Evolutionary conservation across 2,888 invertebrate genomes (phyloP).

Genomic region (Helleia helle): DNA sequence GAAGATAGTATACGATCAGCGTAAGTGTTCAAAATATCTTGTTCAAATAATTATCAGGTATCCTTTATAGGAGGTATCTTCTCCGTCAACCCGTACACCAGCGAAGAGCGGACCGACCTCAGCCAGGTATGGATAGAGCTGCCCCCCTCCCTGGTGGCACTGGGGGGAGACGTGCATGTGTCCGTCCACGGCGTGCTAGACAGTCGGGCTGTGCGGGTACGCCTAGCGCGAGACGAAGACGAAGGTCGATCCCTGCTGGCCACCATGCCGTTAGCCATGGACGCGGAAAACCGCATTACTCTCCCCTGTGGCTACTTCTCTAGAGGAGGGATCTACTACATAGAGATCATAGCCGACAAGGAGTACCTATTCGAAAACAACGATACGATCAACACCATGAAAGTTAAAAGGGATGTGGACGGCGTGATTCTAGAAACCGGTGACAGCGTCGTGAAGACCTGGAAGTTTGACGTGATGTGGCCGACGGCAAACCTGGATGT

Average conservation of each 20-base stretch:
- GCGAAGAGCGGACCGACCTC: conserved; percentile 49
- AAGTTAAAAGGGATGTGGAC: conserved; percentile 42
- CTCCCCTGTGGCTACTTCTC: conserved; percentile 84
- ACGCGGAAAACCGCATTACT: conserved; percentile 64
- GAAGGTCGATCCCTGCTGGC: conserved; percentile 51
- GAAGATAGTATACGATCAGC: too few species aligned
- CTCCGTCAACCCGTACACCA: conserved; percentile 55
- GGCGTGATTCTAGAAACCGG: conserved; percentile 53
- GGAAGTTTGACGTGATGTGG: conserved; percentile 87
- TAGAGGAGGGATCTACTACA: conserved; percentile 77
- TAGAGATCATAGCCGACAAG: conserved; percentile 51
- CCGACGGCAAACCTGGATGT: conserved; percentile 82
- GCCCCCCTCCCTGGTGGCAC: conserved; percentile 83
- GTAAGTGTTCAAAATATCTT: too few species aligned
- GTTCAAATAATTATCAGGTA: too few species aligned
- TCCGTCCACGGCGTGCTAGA: conserved; percentile 73
- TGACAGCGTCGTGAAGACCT: conserved; percentile 58
- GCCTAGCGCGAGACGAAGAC: conserved; percentile 65
- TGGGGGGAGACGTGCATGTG: conserved; percentile 86
- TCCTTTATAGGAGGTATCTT: conserved; percentile 43
- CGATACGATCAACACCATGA: conserved; percentile 17
- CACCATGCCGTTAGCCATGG: conserved; percentile 63
- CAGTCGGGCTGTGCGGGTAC: conserved; percentile 45
- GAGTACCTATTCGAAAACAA: conserved; percentile 43
- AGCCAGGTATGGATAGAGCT: conserved; percentile 76